Percentiles rank a stretch among this genome's conserved stretches.
These are phyloP conservation scores for Spea hammondii DNA, from an alignment of 2,797 vertebrate species.

Conservation along the genomic window DNA sequence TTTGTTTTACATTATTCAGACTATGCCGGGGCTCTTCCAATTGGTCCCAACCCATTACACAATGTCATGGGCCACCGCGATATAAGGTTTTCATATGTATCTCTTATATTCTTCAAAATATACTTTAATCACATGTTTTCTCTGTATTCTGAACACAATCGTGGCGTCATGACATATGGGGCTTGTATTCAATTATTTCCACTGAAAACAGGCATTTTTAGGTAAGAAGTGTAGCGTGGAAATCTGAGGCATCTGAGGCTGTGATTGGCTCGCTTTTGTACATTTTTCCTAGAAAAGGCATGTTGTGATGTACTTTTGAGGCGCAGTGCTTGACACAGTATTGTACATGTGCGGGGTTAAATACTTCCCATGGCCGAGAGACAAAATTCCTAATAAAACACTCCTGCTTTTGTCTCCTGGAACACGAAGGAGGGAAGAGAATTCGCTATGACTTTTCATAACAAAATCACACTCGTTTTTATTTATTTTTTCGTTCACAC, in stretches of 20 bases:
- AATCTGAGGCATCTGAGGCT: not conserved
- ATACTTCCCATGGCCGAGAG: not conserved
- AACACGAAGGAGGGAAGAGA: constrained; percentile 24
- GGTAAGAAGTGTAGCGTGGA: not conserved
- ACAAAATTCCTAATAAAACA: constrained; percentile 28
- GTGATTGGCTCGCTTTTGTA: not conserved
- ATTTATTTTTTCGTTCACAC: not conserved
- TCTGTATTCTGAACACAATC: too few species aligned
- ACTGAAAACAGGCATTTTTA: not conserved
- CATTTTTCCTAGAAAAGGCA: constrained; percentile 31
- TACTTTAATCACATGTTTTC: not conserved
- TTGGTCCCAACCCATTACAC: too few species aligned
- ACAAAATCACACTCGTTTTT: constrained; percentile 9
- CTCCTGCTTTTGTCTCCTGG: constrained; percentile 27
- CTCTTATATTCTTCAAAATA: not conserved
- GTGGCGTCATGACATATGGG: too few species aligned
- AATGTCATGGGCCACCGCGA: too few species aligned
- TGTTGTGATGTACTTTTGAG: not conserved
- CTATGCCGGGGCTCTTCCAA: too few species aligned
- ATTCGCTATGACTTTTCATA: constrained; percentile 20
- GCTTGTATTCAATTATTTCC: too few species aligned
- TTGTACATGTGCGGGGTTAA: constrained; percentile 4
- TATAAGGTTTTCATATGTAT: too few species aligned
- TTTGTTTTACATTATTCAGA: too few species aligned
- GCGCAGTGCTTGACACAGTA: constrained; percentile 1